phyloP scores from a whole-genome alignment of 2,113 vertebrate species.

The Falco punctatus region DNA sequence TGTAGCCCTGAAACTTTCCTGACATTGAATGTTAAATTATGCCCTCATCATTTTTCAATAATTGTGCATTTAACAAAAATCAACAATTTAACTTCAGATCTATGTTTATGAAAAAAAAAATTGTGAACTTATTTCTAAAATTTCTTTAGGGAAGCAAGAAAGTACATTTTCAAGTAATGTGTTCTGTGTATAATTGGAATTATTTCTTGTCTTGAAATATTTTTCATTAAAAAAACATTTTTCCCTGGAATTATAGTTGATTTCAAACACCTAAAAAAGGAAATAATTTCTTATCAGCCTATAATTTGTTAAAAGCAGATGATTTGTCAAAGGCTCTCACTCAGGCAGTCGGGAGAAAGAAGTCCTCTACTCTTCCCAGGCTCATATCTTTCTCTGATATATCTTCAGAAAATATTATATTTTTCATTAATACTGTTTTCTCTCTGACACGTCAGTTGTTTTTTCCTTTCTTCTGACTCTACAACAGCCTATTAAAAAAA shows the following conservation, averaged over 20 bases:
- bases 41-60: not conserved
- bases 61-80: not conserved
- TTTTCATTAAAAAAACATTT: not conserved
- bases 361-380: not conserved
- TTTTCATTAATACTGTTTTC: constrained; percentile 9
- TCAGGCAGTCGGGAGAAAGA: not conserved
- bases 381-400: not conserved
- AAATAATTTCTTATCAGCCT: not conserved
- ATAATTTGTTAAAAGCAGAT: not conserved
- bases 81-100: not conserved
- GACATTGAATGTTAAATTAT: not conserved
- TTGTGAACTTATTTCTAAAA: not conserved
- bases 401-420: not conserved
- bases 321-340: not conserved
- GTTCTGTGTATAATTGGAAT: not conserved
- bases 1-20: not conserved
- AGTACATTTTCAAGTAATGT: not conserved
- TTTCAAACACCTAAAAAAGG: constrained; percentile 31
- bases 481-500: not conserved
- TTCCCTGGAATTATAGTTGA: not conserved
- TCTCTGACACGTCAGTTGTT: not conserved
- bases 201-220: not conserved
- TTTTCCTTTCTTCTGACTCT: not conserved
- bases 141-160: not conserved
- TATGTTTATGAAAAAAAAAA: not conserved